A percentile compares a stretch with the other conserved stretches of the same genome.
Evolutionary conservation across 2,797 vertebrate species (phyloP).

Genomic region (Parambassis ranga): DNA sequence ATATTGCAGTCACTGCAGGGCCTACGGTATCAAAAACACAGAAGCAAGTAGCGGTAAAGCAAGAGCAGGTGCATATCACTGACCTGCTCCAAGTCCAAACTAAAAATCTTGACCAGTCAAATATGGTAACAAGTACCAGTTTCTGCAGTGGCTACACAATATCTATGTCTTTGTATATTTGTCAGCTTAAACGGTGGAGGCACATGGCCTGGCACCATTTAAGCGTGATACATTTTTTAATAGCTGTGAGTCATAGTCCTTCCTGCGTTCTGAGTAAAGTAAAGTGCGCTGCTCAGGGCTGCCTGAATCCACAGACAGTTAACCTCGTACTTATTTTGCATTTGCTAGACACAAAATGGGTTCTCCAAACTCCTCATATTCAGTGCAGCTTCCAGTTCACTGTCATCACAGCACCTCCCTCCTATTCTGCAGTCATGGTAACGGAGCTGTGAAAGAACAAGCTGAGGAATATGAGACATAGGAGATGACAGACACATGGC

Average conservation of each 20-base stretch:
- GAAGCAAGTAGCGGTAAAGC: conserved; percentile 12
- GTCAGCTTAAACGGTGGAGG: conserved; percentile 16
- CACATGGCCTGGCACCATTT: conserved; percentile 43
- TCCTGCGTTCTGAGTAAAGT: conserved; percentile 25
- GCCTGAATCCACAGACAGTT: conserved; percentile 37
- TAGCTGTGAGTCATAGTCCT: conserved; percentile 52
- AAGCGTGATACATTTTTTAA: conserved; percentile 59
- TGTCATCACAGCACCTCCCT: conserved; percentile 49
- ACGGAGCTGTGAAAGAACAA: conserved; percentile 76
- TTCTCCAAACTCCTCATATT: conserved; percentile 61
- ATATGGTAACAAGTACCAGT: neutral
- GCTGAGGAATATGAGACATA: conserved; percentile 64
- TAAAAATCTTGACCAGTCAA: conserved; percentile 1
- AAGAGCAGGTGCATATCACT: conserved; percentile 23
- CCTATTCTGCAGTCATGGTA: conserved; percentile 76
- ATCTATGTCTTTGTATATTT: neutral
- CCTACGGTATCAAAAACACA: conserved; percentile 5
- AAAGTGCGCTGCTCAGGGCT: conserved; percentile 37
- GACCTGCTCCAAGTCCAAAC: conserved; percentile 1
- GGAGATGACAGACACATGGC: conserved; percentile 75
- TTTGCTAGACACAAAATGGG: conserved; percentile 61
- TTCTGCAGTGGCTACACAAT: conserved; percentile 12
- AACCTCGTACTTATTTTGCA: conserved; percentile 42
- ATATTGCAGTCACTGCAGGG: neutral
- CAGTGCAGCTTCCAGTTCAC: conserved; percentile 55